These are phyloP conservation scores for Cheilosia soror DNA, from an alignment of 2,888 invertebrate genomes.

Conservation along the genomic window DNA sequence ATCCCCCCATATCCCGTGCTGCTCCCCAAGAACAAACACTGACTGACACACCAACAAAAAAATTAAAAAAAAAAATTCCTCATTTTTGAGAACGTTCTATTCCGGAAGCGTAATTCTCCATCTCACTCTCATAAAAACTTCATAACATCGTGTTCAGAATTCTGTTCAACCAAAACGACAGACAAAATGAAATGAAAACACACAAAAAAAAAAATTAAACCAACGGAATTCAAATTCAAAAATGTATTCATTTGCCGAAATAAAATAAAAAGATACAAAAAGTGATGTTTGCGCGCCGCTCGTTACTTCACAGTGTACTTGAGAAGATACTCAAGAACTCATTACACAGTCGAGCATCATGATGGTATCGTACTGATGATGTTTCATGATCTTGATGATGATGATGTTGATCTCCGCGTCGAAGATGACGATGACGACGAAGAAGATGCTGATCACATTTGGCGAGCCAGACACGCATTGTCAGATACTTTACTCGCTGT, in stretches of 20 bases:
- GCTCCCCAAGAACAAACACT: conserved; percentile 10
- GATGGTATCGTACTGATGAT: conserved; percentile 43
- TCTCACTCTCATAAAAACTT: conserved; percentile 45
- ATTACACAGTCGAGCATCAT: conserved; percentile 46
- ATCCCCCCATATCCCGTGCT: conserved; percentile 5
- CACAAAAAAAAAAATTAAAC: conserved; percentile 23
- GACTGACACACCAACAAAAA: conserved; percentile 17
- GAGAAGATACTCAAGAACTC: conserved; percentile 56
- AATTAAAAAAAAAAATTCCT: conserved; percentile 10
- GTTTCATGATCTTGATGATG: conserved; percentile 46
- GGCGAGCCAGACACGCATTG: conserved; percentile 37
- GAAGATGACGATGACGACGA: conserved; percentile 22
- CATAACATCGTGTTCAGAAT: conserved; percentile 54
- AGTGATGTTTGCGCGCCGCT: conserved; percentile 49
- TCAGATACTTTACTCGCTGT: conserved; percentile 18
- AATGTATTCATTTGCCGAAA: conserved; percentile 42
- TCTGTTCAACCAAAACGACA: conserved; percentile 53
- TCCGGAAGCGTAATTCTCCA: conserved; percentile 69
- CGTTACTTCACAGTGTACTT: conserved; percentile 44
- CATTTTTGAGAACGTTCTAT: conserved; percentile 51
- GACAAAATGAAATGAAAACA: not conserved
- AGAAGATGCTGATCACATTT: conserved; percentile 42
- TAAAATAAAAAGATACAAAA: conserved; percentile 50
- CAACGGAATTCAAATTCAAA: conserved; percentile 57
- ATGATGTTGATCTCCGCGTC: conserved; percentile 17